Percentiles rank a stretch among this genome's conserved stretches.
phyloP scores from a whole-genome alignment of 2,113 vertebrate species.

The Parus major region DNA sequence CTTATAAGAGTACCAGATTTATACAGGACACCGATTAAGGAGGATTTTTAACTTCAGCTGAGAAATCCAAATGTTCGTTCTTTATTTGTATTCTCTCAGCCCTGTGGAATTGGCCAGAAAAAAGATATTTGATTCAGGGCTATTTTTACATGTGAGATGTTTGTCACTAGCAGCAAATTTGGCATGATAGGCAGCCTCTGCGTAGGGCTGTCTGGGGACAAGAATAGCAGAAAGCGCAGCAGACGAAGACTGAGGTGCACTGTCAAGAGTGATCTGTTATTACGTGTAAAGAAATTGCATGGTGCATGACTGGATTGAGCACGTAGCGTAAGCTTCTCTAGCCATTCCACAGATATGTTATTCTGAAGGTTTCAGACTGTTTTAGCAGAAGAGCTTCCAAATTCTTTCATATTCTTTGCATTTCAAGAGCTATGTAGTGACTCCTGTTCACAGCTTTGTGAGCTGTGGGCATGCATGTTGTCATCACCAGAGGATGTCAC shows the following conservation, averaged over 20 bases:
- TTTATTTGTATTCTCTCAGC: background rate
- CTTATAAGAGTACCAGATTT: background rate
- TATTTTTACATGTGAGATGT: conserved; percentile 29
- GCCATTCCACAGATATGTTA: background rate
- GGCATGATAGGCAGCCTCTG: conserved; percentile 3
- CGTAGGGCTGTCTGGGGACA: background rate
- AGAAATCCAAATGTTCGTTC: background rate
- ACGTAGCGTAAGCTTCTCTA: background rate
- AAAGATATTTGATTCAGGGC: background rate
- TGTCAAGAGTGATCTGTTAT: conserved; percentile 7
- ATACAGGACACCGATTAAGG: background rate
- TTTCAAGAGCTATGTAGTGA: background rate
- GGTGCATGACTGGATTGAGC: background rate
- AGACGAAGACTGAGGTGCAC: background rate
- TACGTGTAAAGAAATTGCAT: background rate
- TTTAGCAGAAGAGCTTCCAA: background rate
- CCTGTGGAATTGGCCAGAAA: background rate
- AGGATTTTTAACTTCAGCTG: background rate
- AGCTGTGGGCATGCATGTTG: background rate
- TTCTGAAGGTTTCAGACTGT: background rate
- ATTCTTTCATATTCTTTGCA: background rate
- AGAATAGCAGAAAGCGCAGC: background rate
- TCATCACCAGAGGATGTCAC: background rate
- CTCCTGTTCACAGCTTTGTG: background rate
- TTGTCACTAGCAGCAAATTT: conserved; percentile 31